Evolutionary conservation across 2,797 vertebrate genomes (phyloP).

Genomic region (Pipistrellus kuhlii): DNA sequence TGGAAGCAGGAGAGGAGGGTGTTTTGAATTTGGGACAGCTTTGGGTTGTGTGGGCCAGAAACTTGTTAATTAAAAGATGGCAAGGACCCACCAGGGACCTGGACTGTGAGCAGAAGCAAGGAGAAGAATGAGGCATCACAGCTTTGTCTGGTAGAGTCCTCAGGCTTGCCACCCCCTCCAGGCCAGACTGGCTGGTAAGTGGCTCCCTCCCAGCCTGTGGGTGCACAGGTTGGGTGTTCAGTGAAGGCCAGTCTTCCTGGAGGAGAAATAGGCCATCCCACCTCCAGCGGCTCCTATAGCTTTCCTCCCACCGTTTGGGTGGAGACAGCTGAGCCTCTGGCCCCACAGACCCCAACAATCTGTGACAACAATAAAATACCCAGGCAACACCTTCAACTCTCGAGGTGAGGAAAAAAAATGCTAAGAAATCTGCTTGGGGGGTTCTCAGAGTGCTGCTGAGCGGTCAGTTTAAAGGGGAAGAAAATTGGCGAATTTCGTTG

Average conservation of each 20-base stretch:
- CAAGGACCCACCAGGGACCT: not conserved
- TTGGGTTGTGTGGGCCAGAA: not conserved
- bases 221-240: not conserved
- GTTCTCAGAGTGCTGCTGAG: conserved; percentile 77
- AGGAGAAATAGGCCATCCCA: conserved; percentile 9
- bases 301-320: not conserved
- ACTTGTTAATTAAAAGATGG: conserved; percentile 18
- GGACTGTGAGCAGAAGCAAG: not conserved
- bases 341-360: conserved; percentile 39
- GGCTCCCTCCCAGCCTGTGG: not conserved
- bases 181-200: not conserved
- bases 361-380: conserved; percentile 79
- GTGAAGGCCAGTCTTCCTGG: not conserved
- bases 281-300: not conserved
- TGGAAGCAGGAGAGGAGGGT: not conserved
- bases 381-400: conserved; percentile 80
- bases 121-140: not conserved
- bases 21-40: not conserved
- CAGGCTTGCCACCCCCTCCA: not conserved
- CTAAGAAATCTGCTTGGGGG: conserved; percentile 63
- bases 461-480: conserved; percentile 82
- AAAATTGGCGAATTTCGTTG: conserved; percentile 84
- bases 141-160: not conserved
- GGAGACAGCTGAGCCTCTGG: conserved; percentile 35
- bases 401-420: conserved; percentile 74